Conservation (phyloP, 2,797 vertebrate genomes). For the Ceyx erithaca region DNA sequence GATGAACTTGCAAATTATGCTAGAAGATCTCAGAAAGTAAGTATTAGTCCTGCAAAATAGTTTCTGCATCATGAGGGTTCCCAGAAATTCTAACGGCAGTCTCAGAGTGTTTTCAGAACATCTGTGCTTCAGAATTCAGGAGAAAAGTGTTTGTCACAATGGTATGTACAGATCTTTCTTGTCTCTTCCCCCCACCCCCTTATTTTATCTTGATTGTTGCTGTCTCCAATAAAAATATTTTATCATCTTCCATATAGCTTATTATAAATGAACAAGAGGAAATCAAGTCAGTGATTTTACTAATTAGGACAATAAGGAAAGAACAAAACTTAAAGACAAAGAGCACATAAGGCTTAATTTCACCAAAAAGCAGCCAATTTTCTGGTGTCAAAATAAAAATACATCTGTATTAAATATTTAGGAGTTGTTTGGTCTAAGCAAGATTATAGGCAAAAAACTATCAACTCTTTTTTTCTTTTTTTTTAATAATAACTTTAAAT, state of each 20-base stretch:
- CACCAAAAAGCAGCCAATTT: background rate
- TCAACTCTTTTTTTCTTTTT: background rate
- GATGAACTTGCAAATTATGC: background rate
- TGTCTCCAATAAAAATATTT: background rate
- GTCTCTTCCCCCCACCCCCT: too few species aligned
- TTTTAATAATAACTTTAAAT: background rate
- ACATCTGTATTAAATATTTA: background rate
- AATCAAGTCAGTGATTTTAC: background rate
- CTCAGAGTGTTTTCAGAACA: background rate
- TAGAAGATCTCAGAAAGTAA: background rate
- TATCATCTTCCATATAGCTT: too few species aligned
- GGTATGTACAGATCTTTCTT: background rate
- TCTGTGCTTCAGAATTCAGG: background rate
- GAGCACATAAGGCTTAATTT: background rate
- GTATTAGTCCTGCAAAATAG: background rate
- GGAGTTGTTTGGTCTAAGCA: background rate
- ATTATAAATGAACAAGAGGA: background rate
- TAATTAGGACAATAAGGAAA: background rate
- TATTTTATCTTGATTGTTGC: background rate
- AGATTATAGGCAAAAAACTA: background rate
- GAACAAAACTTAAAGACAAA: background rate
- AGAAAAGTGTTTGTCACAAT: background rate
- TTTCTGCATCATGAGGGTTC: background rate
- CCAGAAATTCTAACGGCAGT: background rate
- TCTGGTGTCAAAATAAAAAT: background rate